Evolutionary conservation across 2,797 vertebrate genomes (phyloP), one percentile per base, ranked within the genome.

Genomic region (Salarias fasciatus): DNA sequence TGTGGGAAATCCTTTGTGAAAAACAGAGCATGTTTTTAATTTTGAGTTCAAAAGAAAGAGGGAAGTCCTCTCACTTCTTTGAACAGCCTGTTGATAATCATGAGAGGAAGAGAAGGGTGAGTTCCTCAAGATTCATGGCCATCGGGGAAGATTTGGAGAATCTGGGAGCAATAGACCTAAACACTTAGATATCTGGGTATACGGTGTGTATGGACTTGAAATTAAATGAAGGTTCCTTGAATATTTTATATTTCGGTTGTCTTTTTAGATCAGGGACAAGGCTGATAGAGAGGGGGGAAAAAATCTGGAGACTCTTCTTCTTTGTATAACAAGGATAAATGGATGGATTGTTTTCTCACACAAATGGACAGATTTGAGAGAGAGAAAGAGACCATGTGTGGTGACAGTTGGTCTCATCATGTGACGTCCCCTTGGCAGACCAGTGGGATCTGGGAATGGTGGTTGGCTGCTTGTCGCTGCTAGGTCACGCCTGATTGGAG

Each of bases 371-470:
- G 84, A 85, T 86, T 82, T 80, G 47, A 53, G 70, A 63, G 77
- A 63, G 77, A 83, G 70, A 75, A 24, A 24, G 71, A 76, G 78
- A 84, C 70, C 88, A 86, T 89, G 88, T 90, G 90, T 79, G 83
- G 75, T 82, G 88, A 89, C 90, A 91, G 90, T 90, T 90, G 88
- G 87, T 89, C 80, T 60, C 72, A 65, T 87, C 88, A 86, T 86
- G 84, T 87, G 85, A 86, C 47, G 57, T 77, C 75, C 75, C 56
- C 15, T 81, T 86, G 87, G 88, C 85, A 86, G 78, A 67, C 54
- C 54, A 44, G 56, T 47, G 44, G 56, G 70, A 74, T 79, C 76
- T 80, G 77, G 81, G 75, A 57, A 60, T 80, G 82, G 68, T 87
- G 84, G 72, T 82, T 87, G 86, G 86, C 82, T 66, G 70, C 52